Percentiles rank a stretch among this genome's conserved stretches.
Conservation (phyloP, 2,888 invertebrate genomes). For the Orchesellides sinensis region DNA sequence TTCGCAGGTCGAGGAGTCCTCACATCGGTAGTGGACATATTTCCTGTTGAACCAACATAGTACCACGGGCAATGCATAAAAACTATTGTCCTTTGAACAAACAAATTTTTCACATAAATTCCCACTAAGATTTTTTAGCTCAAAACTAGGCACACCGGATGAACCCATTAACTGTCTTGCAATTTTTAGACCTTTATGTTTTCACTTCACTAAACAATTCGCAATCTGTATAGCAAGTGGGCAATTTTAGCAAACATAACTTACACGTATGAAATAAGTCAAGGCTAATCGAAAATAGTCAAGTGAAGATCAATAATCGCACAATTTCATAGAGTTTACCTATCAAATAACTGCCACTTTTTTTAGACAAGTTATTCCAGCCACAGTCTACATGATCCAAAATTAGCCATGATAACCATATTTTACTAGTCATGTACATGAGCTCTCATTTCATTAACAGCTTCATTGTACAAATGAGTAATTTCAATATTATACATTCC, state of each 20-base stretch:
- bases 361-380: constrained; percentile 6
- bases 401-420: constrained; percentile 19
- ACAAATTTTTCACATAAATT: no score
- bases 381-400: constrained; percentile 2
- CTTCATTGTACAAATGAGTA: constrained; percentile 18
- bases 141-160: no score
- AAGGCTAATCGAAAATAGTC: constrained; percentile 42
- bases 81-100: no score
- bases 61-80: constrained; percentile 30
- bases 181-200: no score
- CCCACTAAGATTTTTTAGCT: no score
- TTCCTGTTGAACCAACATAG: constrained; percentile 64
- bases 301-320: constrained; percentile 36
- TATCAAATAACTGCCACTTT: constrained; percentile 13
- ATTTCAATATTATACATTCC: neutral
- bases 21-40: constrained; percentile 73
- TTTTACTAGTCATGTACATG: constrained; percentile 17
- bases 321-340: constrained; percentile 29
- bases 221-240: no score
- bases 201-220: no score
- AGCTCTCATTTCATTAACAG: constrained; percentile 49
- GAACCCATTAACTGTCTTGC: no score
- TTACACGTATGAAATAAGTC: constrained; percentile 33
- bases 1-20: constrained; percentile 81
- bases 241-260: no score